Evolutionary conservation across 2,113 vertebrate genomes (phyloP), one percentile per base, ranked within the genome.

Genomic region (Calidris pugnax): DNA sequence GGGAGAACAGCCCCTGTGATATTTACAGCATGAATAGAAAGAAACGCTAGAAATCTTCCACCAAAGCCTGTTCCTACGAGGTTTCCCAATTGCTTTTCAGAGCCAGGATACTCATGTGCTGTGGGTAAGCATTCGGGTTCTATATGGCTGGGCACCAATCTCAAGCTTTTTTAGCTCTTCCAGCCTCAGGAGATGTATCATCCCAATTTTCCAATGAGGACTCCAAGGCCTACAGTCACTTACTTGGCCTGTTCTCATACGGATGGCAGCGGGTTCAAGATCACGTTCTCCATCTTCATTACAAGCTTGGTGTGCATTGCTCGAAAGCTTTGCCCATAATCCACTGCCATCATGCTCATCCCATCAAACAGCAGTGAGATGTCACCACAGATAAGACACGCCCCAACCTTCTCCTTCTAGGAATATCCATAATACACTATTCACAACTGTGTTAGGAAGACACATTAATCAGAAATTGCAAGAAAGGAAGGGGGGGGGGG

Each of bases 1-100:
- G 72, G 67, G 35, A 83, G 47, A 93, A 55, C 26, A 87, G 73
- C 26, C 80, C 35, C 76, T 63, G 56, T 71, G 60, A 77, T 77
- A 95, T 89, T 93, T 84, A 81, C 64, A 85, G 51, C 50, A 89
- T 30, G 26, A 81, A 80, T 89, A 43, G 68, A 86, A 85, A 64
- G 57, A 88, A 86, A 78, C 43, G 41, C 73, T 68, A 87, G 76
- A 81, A 74, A 51, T 71, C 64, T 81, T 86, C 51, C 26, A 30
- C 76, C 55, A 50, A 74, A 55, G 18, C 10, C 20, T 41, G 14
- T 21, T 74, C 53, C 45, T 53, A 4, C 2, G 20, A 80, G 28
- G 30, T 64, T 86, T 82, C 28, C 51, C 45, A 35, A 32, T 81
- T 55, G 47, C 28, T 81, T 32, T 80, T 37, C 69, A 24, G 14